phyloP scores from a whole-genome alignment of 1,140 invertebrate species.

The Archegozetes longisetosus region DNA sequence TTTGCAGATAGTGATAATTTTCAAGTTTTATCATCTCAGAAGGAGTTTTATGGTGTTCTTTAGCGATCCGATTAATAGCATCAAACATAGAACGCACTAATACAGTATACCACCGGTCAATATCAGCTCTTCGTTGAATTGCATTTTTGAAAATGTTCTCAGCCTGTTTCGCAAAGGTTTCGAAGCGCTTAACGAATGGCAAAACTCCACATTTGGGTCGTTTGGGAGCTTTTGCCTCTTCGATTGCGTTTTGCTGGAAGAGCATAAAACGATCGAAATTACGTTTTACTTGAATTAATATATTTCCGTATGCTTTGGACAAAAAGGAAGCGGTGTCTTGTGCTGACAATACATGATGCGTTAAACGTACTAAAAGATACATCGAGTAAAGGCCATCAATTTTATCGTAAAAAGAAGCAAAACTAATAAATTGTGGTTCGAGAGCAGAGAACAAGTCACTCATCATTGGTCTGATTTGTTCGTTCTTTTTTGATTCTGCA shows the following conservation, averaged over 20 bases:
- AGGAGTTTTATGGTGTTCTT: constrained; percentile 82
- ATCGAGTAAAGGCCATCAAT: constrained; percentile 78
- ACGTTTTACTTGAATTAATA: constrained; percentile 79
- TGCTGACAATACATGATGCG: constrained; percentile 73
- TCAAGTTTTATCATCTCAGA: constrained; percentile 73
- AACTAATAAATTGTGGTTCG: constrained; percentile 65
- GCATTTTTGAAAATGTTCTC: constrained; percentile 65
- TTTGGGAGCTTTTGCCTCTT: constrained; percentile 48
- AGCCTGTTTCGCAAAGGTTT: constrained; percentile 67
- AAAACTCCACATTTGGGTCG: constrained; percentile 79
- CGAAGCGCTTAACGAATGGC: constrained; percentile 78
- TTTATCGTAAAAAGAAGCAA: constrained; percentile 67
- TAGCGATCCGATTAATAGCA: constrained; percentile 56
- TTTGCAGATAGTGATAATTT: constrained; percentile 91
- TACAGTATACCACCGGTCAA: constrained; percentile 86
- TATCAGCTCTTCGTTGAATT: constrained; percentile 73
- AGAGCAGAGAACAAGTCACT: constrained; percentile 64
- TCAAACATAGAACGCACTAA: constrained; percentile 72
- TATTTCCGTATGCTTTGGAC: constrained; percentile 65
- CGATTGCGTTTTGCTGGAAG: constrained; percentile 60
- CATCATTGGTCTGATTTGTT: constrained; percentile 48
- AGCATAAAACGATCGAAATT: constrained; percentile 87
- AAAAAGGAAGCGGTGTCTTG: constrained; percentile 81
- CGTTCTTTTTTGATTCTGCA: constrained; percentile 14
- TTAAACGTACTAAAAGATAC: constrained; percentile 72